Evolutionary conservation across 2,113 vertebrate species (phyloP).

Genomic region (Gobius niger): DNA sequence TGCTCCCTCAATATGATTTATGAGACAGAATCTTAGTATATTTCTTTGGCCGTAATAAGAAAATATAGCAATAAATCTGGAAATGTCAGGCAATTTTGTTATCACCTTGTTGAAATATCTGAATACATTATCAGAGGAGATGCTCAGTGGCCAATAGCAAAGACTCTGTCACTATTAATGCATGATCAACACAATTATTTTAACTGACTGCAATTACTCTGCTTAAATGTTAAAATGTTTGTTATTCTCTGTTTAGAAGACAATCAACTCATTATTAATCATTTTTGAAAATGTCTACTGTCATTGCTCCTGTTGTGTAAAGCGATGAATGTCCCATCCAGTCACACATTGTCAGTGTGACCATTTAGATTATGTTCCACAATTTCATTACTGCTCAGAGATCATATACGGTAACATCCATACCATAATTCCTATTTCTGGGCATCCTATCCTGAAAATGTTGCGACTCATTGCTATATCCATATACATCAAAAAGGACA

Average conservation of each 20-base stretch:
- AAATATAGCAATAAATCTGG: slow-evolving; percentile 83
- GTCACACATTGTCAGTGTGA: too few species aligned
- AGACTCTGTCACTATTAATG: slow-evolving; percentile 4
- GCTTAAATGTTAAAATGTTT: background rate
- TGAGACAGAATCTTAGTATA: slow-evolving; percentile 76
- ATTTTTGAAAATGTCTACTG: background rate
- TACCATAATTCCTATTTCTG: too few species aligned
- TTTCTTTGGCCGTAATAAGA: slow-evolving; percentile 80
- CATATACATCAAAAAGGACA: too few species aligned
- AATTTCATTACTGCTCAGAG: too few species aligned
- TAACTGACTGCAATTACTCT: background rate
- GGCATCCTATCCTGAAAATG: too few species aligned
- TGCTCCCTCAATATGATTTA: slow-evolving; percentile 78
- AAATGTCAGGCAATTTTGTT: slow-evolving; percentile 81
- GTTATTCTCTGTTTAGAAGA: background rate
- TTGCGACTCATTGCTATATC: too few species aligned
- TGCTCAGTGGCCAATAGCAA: slow-evolving; percentile 22
- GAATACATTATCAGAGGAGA: slow-evolving; percentile 71
- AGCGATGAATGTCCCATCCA: too few species aligned
- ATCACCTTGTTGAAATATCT: slow-evolving; percentile 80
- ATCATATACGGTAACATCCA: too few species aligned
- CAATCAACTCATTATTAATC: background rate
- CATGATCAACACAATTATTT: slow-evolving; percentile 1
- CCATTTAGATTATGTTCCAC: too few species aligned
- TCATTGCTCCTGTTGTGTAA: too few species aligned